Evolutionary conservation across 2,888 invertebrate species (phyloP).

Genomic region (Drosophila cognata): DNA sequence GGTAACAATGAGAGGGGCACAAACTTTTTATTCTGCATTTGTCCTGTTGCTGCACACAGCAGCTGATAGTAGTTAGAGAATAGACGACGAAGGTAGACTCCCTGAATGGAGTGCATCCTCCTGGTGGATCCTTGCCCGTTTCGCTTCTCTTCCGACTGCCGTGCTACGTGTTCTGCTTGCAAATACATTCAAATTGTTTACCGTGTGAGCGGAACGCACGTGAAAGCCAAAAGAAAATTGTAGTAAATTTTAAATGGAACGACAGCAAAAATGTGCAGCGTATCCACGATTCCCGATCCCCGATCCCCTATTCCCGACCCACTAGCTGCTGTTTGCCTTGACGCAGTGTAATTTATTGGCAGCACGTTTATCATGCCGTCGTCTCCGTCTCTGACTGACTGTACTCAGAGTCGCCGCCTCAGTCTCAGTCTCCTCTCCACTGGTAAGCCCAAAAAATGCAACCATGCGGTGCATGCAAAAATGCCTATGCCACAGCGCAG

Average conservation of each 20-base stretch:
- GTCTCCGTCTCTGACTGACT: constrained; percentile 50
- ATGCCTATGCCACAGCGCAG: constrained; percentile 69
- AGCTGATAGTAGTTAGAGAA: constrained; percentile 18
- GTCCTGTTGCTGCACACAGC: constrained; percentile 72
- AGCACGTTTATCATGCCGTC: constrained; percentile 80
- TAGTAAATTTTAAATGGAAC: constrained; percentile 80
- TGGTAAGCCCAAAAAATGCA: constrained; percentile 79
- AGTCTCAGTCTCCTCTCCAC: constrained; percentile 15
- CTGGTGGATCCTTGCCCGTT: constrained; percentile 36
- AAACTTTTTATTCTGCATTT: constrained; percentile 76
- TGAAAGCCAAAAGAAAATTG: constrained; percentile 79
- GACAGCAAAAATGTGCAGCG: constrained; percentile 77
- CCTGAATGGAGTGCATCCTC: constrained; percentile 68
- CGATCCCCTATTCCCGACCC: not conserved
- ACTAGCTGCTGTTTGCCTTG: constrained; percentile 60
- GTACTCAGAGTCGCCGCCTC: constrained; percentile 26
- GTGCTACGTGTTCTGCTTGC: constrained; percentile 74
- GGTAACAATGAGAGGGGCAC: constrained; percentile 25
- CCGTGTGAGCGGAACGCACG: constrained; percentile 75
- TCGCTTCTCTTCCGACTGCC: constrained; percentile 29
- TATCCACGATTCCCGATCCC: constrained; percentile 16
- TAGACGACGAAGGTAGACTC: not conserved
- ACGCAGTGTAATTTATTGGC: constrained; percentile 81
- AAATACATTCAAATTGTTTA: constrained; percentile 80
- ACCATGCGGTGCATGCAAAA: constrained; percentile 80